Conservation (phyloP, 2,797 vertebrate genomes). For the Girardinus metallicus region DNA sequence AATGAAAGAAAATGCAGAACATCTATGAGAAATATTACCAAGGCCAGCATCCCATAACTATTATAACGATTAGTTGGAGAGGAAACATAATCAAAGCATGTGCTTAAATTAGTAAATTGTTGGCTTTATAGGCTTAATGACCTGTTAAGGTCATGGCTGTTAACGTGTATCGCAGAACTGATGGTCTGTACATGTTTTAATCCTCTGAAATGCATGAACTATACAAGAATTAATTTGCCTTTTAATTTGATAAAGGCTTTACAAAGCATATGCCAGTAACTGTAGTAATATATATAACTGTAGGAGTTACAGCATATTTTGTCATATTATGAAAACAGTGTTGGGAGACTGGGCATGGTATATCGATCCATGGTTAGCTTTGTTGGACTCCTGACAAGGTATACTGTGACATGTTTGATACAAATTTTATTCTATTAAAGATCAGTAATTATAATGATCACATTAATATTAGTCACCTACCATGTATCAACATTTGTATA, state of each 20-base stretch:
- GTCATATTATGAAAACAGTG: neutral
- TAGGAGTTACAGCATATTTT: no score
- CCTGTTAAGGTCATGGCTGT: neutral
- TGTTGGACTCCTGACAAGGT: neutral
- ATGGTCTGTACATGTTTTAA: neutral
- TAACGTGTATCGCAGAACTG: no score
- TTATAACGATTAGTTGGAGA: neutral
- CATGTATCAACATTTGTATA: no score
- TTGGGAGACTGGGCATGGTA: neutral
- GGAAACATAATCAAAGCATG: neutral
- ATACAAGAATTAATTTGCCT: neutral
- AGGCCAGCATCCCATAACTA: neutral
- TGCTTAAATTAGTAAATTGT: neutral
- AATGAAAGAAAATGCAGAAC: neutral
- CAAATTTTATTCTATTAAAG: constrained; percentile 28
- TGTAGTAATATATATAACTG: neutral
- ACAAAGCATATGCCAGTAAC: neutral
- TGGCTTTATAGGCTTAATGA: neutral
- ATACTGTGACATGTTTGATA: neutral
- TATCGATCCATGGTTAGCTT: neutral
- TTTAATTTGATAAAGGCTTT: no score
- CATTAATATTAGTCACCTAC: no score
- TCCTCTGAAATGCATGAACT: neutral
- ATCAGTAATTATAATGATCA: constrained; percentile 45
- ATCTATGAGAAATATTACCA: neutral